These are phyloP conservation scores for Ctenodactylus gundi DNA, from an alignment of 2,113 vertebrate genomes.

Conservation along the genomic window DNA sequence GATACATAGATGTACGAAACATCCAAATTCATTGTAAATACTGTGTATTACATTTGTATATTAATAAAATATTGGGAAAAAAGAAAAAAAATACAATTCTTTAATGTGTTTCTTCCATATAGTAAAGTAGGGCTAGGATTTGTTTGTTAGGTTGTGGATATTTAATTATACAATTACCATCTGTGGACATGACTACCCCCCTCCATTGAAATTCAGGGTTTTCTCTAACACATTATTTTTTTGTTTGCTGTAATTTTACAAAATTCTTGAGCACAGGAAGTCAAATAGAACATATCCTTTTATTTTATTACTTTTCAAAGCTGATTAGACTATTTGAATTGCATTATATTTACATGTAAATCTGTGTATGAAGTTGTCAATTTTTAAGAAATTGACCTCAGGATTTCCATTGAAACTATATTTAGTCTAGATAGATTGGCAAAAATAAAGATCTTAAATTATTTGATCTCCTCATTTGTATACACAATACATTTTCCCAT, in stretches of 20 bases:
- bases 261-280: not conserved
- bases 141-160: not conserved
- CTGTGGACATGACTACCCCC: not conserved
- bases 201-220: not conserved
- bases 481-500: not conserved
- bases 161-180: not conserved
- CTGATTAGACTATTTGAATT: not conserved
- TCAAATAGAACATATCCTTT: not conserved
- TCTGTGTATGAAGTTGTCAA: not conserved
- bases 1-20: too few relatives aligned
- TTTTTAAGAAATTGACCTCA: not conserved
- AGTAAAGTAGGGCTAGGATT: not conserved
- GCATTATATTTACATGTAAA: not conserved
- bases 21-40: too few relatives aligned
- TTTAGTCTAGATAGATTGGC: not conserved
- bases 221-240: not conserved
- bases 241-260: not conserved
- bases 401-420: not conserved
- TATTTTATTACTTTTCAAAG: not conserved
- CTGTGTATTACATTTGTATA: too few relatives aligned
- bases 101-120: not conserved
- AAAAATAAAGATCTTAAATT: not conserved
- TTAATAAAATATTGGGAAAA: too few relatives aligned
- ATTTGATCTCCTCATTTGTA: not conserved
- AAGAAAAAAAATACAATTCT: too few relatives aligned